Evolutionary conservation across 2,797 vertebrate genomes (phyloP).

Genomic region (Clarias fuscus): DNA sequence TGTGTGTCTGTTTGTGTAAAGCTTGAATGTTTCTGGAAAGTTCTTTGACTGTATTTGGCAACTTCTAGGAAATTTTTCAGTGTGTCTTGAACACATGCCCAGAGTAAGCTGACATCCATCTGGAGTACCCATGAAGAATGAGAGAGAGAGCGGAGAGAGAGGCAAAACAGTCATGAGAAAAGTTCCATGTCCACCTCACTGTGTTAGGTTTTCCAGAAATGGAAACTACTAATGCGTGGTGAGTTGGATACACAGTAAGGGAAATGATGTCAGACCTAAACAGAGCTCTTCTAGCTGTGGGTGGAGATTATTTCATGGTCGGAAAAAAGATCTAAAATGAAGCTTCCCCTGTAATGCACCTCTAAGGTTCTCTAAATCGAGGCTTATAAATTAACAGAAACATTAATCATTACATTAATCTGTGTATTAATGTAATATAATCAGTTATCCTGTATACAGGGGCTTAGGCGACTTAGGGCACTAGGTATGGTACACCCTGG

Average conservation of each 20-base stretch:
- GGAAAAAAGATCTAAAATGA: background rate
- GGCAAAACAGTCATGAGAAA: background rate
- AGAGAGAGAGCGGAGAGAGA: too few species aligned
- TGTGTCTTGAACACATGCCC: background rate
- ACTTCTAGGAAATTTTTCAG: conserved; percentile 20
- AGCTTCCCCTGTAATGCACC: background rate
- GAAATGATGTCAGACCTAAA: background rate
- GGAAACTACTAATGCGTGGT: background rate
- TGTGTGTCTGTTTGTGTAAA: conserved; percentile 2
- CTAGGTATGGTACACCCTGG: too few species aligned
- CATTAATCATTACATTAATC: background rate
- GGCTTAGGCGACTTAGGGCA: too few species aligned
- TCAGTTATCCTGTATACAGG: too few species aligned
- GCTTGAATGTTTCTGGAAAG: background rate
- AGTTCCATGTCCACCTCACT: background rate
- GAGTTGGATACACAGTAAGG: background rate
- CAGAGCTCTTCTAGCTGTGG: background rate
- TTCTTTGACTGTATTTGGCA: background rate
- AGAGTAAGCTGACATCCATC: background rate
- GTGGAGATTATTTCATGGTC: background rate
- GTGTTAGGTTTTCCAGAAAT: background rate
- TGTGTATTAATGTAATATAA: too few species aligned
- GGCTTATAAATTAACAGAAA: background rate
- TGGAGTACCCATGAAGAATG: background rate
- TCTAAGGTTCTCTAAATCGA: background rate